Evolutionary conservation across 2,888 invertebrate species (phyloP).

Genomic region (Scrobipalpa atriplicella): DNA sequence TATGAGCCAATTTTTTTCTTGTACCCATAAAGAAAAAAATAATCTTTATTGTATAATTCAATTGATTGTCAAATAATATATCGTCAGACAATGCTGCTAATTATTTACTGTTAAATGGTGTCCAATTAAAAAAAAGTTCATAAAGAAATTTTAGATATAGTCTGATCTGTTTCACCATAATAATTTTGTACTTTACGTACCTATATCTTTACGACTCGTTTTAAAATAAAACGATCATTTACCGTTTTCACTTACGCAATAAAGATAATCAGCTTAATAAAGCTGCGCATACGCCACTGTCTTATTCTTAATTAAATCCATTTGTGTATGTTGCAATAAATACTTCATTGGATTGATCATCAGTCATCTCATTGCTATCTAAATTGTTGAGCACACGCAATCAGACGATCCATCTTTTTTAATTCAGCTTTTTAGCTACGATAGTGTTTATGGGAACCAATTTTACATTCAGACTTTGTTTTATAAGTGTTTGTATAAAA

Average conservation of each 20-base stretch:
- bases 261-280: neutral
- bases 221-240: neutral
- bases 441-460: conserved; percentile 44
- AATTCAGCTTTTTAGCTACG: conserved; percentile 6
- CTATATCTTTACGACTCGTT: too few relatives aligned
- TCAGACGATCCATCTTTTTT: conserved; percentile 55
- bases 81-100: too few relatives aligned
- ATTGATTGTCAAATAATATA: too few relatives aligned
- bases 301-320: conserved; percentile 28
- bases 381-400: conserved; percentile 67
- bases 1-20: too few relatives aligned
- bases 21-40: too few relatives aligned
- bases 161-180: too few relatives aligned
- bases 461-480: conserved; percentile 32
- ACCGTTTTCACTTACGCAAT: neutral
- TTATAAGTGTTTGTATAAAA: neutral
- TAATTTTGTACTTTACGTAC: too few relatives aligned
- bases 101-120: too few relatives aligned
- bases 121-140: too few relatives aligned
- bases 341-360: conserved; percentile 53
- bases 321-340: conserved; percentile 29
- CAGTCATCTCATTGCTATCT: conserved; percentile 55
- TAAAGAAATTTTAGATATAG: too few relatives aligned
- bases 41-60: too few relatives aligned
- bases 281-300: conserved; percentile 8